Percentiles rank a stretch among this genome's conserved stretches.
Conservation (phyloP, 92 coral and sea anemone species). For the Nematostella vectensis region DNA sequence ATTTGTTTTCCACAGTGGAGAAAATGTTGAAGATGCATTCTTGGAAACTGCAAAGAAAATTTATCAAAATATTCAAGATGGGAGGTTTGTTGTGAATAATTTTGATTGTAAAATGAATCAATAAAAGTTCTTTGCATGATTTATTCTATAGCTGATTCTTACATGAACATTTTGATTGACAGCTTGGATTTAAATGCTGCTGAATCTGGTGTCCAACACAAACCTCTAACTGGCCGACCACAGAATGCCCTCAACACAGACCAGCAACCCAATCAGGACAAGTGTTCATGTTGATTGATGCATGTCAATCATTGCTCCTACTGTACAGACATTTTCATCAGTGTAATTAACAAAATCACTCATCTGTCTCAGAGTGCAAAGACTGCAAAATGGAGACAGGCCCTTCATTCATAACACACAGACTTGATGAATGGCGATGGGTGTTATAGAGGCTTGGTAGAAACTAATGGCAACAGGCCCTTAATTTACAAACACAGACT, state of each 20-base stretch:
- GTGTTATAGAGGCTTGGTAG: no score
- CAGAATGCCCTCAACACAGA: conserved; percentile 91
- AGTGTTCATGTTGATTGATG: conserved; percentile 56
- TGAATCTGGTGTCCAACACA: conserved; percentile 98
- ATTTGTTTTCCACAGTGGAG: conserved; percentile 54
- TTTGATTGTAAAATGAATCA: background rate
- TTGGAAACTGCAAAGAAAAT: conserved; percentile 98
- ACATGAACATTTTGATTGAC: conserved; percentile 1
- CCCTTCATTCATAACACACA: no score
- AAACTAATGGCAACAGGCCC: no score
- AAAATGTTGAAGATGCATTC: conserved; percentile 99
- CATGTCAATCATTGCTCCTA: background rate
- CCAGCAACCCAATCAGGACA: conserved; percentile 94
- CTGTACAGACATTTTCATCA: conserved; percentile 53
- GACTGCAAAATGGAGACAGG: background rate
- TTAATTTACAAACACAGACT: no score
- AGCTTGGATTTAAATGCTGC: conserved; percentile 99
- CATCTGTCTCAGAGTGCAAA: conserved; percentile 9
- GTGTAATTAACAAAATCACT: conserved; percentile 13
- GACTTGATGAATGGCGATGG: no score
- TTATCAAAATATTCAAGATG: conserved; percentile 99
- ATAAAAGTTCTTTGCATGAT: background rate
- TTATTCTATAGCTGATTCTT: background rate
- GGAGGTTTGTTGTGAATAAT: conserved; percentile 79
- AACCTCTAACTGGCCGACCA: conserved; percentile 94